Evolutionary conservation across 2,113 vertebrate genomes (phyloP).

Genomic region (Rhabdornis inornatus): DNA sequence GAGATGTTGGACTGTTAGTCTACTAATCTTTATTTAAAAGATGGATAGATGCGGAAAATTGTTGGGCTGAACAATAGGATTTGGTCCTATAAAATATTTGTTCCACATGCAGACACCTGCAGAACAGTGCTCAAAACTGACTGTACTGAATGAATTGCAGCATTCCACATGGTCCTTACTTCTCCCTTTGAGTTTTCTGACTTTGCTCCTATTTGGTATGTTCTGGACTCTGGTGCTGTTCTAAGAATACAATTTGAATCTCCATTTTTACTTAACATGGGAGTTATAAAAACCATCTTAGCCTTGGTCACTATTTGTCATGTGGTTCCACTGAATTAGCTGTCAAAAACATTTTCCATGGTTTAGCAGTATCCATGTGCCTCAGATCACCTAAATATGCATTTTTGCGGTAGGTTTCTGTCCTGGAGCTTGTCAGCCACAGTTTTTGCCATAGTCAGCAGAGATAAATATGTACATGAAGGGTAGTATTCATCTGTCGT

Average conservation of each 20-base stretch:
- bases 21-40: background rate
- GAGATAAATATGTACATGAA: background rate
- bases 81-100: background rate
- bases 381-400: background rate
- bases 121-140: background rate
- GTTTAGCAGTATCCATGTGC: background rate
- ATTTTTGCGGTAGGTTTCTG: background rate
- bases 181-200: background rate
- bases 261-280: background rate
- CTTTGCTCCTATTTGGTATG: background rate
- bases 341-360: background rate
- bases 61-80: background rate
- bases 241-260: background rate
- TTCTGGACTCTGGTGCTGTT: background rate
- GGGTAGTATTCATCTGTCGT: background rate
- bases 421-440: background rate
- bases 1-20: background rate
- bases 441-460: background rate
- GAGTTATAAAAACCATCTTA: background rate
- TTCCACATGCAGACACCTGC: background rate
- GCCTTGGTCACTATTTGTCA: background rate
- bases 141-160: background rate
- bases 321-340: background rate
- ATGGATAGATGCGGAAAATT: background rate
- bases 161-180: background rate